These are phyloP conservation scores for Mustela nigripes DNA, from an alignment of 2,113 vertebrate species.

Conservation along the genomic window DNA sequence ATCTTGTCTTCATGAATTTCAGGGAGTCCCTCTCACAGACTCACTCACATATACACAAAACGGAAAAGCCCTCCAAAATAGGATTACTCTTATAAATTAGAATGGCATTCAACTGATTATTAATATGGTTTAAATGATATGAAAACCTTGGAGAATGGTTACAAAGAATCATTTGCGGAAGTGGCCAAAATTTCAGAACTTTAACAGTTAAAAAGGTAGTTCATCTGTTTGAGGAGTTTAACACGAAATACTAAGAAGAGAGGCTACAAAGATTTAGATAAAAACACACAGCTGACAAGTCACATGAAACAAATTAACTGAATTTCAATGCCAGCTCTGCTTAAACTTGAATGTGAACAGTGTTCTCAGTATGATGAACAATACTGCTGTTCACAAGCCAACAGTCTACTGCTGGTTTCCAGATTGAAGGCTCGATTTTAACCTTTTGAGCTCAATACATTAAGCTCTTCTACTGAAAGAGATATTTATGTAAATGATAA, in stretches of 20 bases:
- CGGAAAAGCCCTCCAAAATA: not conserved
- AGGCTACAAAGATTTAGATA: conserved; percentile 86
- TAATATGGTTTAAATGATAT: not conserved
- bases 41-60: not conserved
- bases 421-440: conserved; percentile 85
- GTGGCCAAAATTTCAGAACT: conserved; percentile 15
- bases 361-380: conserved; percentile 83
- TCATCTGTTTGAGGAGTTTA: conserved; percentile 75
- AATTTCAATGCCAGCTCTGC: conserved; percentile 86
- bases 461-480: conserved; percentile 84
- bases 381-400: conserved; percentile 86
- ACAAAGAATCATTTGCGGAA: not conserved
- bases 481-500: conserved; percentile 88
- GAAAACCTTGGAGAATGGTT: not conserved
- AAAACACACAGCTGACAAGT: conserved; percentile 90
- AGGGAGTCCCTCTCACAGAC: not conserved
- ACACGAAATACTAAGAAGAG: conserved; percentile 83
- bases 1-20: not conserved
- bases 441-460: conserved; percentile 83
- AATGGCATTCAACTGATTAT: not conserved
- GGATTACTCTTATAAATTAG: not conserved
- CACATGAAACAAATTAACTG: conserved; percentile 89
- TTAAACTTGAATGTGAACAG: conserved; percentile 84
- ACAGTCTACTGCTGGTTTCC: conserved; percentile 83
- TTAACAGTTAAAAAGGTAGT: conserved; percentile 83